phyloP scores from a whole-genome alignment of 2,113 vertebrate species.

The Calyptomena viridis region DNA sequence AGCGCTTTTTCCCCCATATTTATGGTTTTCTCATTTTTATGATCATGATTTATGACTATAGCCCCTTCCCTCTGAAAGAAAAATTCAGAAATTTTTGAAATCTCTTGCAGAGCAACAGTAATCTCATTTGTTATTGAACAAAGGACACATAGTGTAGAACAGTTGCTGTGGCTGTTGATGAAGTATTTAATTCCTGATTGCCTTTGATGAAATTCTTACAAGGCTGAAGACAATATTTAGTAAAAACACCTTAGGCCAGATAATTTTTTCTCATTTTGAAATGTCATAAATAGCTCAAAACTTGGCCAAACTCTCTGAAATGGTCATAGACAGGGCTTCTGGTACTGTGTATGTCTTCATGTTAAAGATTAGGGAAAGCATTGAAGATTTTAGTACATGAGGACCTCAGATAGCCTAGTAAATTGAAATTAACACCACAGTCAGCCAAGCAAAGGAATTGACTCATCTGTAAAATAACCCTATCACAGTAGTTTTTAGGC shows the following conservation, averaged over 20 bases:
- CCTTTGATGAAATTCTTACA: neutral
- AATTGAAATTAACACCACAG: neutral
- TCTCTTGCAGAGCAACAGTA: neutral
- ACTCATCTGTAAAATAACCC: neutral
- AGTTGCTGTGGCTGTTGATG: neutral
- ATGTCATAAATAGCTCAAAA: neutral
- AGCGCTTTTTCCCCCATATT: neutral
- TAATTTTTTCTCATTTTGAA: neutral
- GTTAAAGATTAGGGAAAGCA: neutral
- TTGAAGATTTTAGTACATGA: neutral
- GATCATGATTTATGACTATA: neutral
- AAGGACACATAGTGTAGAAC: neutral
- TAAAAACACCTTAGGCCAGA: neutral
- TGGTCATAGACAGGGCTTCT: neutral
- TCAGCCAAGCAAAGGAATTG: neutral
- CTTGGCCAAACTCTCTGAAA: neutral
- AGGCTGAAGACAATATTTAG: neutral
- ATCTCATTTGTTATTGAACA: neutral
- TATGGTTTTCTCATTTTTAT: neutral
- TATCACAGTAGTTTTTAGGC: neutral
- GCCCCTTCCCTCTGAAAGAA: neutral
- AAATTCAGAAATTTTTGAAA: neutral
- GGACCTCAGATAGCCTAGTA: neutral
- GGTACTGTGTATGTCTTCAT: neutral
- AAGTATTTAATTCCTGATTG: neutral